phyloP scores from a whole-genome alignment of 2,797 vertebrate species.

The Macrochelys suwanniensis region DNA sequence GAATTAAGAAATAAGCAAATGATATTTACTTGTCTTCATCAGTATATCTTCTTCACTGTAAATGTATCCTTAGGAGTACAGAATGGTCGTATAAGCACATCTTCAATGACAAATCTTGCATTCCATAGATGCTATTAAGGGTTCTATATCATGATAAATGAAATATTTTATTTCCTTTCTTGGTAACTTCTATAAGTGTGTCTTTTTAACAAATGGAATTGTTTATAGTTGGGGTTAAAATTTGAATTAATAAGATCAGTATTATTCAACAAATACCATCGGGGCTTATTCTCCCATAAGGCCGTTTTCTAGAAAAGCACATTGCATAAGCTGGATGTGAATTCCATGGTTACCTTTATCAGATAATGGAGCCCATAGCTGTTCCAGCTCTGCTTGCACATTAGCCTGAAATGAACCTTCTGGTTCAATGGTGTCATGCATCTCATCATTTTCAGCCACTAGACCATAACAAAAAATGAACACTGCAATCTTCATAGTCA shows the following conservation, averaged over 20 bases:
- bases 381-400: conserved; percentile 32
- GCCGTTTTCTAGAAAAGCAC: neutral
- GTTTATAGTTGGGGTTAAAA: conserved; percentile 16
- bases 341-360: conserved; percentile 18
- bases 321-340: conserved; percentile 16
- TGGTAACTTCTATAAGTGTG: neutral
- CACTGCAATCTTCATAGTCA: neutral
- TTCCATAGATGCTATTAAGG: neutral
- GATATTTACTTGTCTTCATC: neutral
- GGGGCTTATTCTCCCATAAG: neutral
- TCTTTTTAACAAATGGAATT: neutral
- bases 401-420: conserved; percentile 70
- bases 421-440: conserved; percentile 63
- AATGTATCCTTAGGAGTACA: neutral
- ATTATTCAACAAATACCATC: neutral
- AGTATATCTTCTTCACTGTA: neutral
- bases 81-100: neutral
- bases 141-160: neutral
- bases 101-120: neutral
- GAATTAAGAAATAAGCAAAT: neutral
- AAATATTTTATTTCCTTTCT: neutral
- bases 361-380: conserved; percentile 37
- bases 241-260: neutral
- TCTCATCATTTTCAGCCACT: conserved; percentile 51
- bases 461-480: conserved; percentile 56